Conservation (phyloP, 2,113 vertebrate species). For the Sylvicapra grimmia region DNA sequence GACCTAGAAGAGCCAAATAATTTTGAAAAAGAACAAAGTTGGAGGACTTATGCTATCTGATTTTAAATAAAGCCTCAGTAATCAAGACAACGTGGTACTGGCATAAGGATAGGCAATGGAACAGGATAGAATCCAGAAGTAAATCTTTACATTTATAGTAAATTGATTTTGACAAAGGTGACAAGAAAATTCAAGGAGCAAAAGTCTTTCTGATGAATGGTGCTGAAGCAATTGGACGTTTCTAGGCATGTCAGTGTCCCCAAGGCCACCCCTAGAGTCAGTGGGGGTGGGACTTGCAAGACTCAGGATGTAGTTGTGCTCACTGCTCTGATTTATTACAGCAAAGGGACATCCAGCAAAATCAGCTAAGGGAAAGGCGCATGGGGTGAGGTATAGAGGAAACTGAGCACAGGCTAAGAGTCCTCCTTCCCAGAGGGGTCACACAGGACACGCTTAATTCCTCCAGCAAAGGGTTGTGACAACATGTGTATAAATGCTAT, state of each 20-base stretch:
- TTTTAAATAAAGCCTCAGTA: background rate
- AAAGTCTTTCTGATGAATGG: background rate
- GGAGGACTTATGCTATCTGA: background rate
- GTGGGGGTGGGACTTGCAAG: background rate
- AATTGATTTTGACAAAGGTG: background rate
- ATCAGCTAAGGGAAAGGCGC: background rate
- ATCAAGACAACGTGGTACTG: background rate
- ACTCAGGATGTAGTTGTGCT: background rate
- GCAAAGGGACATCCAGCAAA: background rate
- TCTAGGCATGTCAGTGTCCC: background rate
- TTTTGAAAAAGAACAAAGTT: background rate
- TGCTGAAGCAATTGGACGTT: background rate
- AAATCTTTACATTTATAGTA: background rate
- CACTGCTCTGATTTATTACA: background rate
- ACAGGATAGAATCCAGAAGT: background rate
- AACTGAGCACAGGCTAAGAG: background rate
- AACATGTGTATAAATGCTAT: no score
- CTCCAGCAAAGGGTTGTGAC: background rate
- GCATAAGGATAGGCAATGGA: background rate
- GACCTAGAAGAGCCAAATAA: background rate
- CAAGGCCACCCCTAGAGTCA: background rate
- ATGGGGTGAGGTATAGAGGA: background rate
- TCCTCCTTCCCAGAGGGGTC: background rate
- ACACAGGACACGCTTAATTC: background rate
- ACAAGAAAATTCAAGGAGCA: background rate